These are phyloP conservation scores for Callyntrura guangdongensis DNA, from an alignment of 2,888 invertebrate genomes.

Conservation along the genomic window DNA sequence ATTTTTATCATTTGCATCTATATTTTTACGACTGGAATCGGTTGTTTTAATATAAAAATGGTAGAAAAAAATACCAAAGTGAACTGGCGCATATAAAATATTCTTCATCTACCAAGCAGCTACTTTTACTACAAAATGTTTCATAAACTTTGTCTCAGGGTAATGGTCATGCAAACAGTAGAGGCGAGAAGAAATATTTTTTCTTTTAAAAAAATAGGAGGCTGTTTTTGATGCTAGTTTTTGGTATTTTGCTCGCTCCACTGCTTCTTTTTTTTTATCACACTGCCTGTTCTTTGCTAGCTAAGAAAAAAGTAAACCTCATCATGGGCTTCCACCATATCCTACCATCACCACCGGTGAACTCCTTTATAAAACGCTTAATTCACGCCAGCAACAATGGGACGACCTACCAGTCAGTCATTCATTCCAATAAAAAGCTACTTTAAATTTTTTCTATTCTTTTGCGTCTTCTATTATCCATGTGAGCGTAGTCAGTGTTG, in stretches of 20 bases:
- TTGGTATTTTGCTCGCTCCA: slow-evolving; percentile 46
- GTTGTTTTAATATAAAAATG: slow-evolving; percentile 49
- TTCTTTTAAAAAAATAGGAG: slow-evolving; percentile 1
- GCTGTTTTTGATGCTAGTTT: slow-evolving; percentile 27
- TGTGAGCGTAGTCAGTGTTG: neutral
- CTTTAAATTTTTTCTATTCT: neutral
- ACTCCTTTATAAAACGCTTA: slow-evolving; percentile 46
- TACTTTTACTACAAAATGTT: slow-evolving; percentile 48
- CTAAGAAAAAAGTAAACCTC: neutral
- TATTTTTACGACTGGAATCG: slow-evolving; percentile 62
- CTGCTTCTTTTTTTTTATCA: slow-evolving; percentile 61
- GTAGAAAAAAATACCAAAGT: slow-evolving; percentile 21
- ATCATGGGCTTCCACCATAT: slow-evolving; percentile 5
- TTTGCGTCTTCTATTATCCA: slow-evolving; percentile 16
- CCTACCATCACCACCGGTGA: slow-evolving; percentile 19
- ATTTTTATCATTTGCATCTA: slow-evolving; percentile 22
- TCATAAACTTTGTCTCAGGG: slow-evolving; percentile 57
- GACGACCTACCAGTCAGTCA: slow-evolving; percentile 74
- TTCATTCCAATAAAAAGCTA: slow-evolving; percentile 55
- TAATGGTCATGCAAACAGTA: slow-evolving; percentile 50
- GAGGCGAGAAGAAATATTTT: neutral
- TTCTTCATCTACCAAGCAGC: neutral
- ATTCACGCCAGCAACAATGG: slow-evolving; percentile 70
- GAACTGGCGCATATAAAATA: neutral
- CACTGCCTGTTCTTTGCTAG: neutral